These are phyloP conservation scores for Masnerella sp. DNA, from an alignment of 2,888 invertebrate species.

Conservation along the genomic window DNA sequence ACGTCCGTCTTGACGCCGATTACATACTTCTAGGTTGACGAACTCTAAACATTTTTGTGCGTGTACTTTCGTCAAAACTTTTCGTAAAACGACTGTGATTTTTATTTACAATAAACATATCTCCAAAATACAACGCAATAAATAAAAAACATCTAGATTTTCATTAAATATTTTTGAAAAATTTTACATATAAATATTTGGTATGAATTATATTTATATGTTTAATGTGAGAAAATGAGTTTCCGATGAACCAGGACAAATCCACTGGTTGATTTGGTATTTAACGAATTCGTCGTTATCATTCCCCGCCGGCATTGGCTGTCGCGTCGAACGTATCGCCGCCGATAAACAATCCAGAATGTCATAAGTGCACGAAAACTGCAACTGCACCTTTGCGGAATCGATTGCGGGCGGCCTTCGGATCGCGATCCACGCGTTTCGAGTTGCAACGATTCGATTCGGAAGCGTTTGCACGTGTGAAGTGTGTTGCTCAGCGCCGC, in stretches of 20 bases:
- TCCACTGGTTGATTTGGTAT: too few relatives aligned
- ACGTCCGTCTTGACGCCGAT: conserved; percentile 67
- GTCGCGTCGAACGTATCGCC: conserved; percentile 9
- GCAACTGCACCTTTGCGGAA: conserved; percentile 35
- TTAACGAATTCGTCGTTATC: conserved; percentile 23
- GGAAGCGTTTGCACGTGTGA: not conserved
- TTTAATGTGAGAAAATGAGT: too few relatives aligned
- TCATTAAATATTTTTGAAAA: too few relatives aligned
- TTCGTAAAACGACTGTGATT: not conserved
- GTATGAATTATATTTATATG: too few relatives aligned
- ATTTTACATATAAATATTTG: too few relatives aligned
- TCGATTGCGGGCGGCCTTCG: conserved; percentile 34
- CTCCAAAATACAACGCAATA: too few relatives aligned
- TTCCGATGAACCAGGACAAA: too few relatives aligned
- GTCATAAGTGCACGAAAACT: conserved; percentile 43
- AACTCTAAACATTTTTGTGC: conserved; percentile 25
- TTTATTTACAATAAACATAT: not conserved
- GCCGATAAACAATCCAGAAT: conserved; percentile 32
- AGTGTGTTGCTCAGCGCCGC: too few relatives aligned
- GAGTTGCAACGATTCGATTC: conserved; percentile 22
- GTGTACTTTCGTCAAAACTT: conserved; percentile 4
- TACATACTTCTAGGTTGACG: conserved; percentile 56
- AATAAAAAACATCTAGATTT: too few relatives aligned
- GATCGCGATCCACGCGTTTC: conserved; percentile 11
- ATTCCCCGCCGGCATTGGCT: conserved; percentile 9